Evolutionary conservation across 2,888 invertebrate species (phyloP).

Genomic region (Leptothorax acervorum): DNA sequence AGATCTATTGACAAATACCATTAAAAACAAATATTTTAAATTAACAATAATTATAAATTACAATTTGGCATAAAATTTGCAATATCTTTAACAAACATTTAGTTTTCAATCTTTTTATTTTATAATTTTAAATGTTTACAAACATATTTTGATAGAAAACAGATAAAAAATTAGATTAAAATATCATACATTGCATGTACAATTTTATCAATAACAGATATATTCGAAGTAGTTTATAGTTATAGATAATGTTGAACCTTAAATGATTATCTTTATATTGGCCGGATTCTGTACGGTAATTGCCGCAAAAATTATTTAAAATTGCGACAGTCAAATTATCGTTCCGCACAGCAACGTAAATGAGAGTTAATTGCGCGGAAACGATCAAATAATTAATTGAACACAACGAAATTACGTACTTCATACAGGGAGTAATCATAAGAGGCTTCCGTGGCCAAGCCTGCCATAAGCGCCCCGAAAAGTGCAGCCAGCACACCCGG

Average conservation of each 20-base stretch:
- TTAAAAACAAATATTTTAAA: not conserved
- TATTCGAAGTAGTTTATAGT: not conserved
- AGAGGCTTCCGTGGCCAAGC: constrained; percentile 88
- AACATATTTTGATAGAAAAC: not conserved
- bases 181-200: not conserved
- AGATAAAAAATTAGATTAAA: not conserved
- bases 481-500: constrained; percentile 95
- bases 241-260: not conserved
- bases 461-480: constrained; percentile 92
- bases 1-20: constrained; percentile 78
- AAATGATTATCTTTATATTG: not conserved
- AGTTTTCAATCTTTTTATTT: not conserved
- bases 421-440: constrained; percentile 88
- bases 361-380: constrained; percentile 59
- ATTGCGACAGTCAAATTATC: not conserved
- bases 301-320: not conserved
- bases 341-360: not conserved
- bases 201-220: not conserved
- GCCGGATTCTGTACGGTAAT: not conserved
- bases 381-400: constrained; percentile 53
- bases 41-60: not conserved
- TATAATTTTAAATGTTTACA: not conserved
- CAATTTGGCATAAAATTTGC: not conserved
- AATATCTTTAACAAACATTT: not conserved
- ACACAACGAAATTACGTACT: constrained; percentile 72